These are phyloP conservation scores for Xerus inauris DNA, from an alignment of 2,113 vertebrate genomes.

Conservation along the genomic window DNA sequence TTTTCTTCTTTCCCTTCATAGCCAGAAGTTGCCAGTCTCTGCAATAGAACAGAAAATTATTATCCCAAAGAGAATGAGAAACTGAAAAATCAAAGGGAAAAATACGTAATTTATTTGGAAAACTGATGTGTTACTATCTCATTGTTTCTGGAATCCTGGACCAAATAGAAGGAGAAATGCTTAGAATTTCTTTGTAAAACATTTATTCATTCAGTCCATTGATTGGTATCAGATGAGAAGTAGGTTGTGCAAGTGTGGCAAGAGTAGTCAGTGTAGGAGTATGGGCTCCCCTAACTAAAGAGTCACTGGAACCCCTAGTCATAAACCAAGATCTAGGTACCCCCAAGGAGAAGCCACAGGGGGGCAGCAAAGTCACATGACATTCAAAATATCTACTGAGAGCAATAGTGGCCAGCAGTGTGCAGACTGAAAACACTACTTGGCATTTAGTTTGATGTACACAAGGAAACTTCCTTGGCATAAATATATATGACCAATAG, in stretches of 20 bases:
- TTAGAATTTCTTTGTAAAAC: not conserved
- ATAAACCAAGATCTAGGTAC: constrained; percentile 15
- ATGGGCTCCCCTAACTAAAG: not conserved
- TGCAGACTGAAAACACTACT: not conserved
- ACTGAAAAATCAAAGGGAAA: not conserved
- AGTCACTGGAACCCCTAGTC: not conserved
- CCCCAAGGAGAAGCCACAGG: constrained; percentile 80
- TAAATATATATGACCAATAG: not conserved
- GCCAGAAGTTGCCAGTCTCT: not conserved
- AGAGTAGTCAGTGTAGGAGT: not conserved
- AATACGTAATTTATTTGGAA: not conserved
- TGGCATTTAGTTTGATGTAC: not conserved
- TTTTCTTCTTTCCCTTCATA: no score
- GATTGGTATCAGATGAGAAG: not conserved
- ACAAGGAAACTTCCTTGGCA: not conserved
- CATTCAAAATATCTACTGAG: not conserved
- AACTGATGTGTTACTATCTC: not conserved
- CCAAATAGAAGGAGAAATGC: not conserved
- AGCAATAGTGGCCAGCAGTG: not conserved
- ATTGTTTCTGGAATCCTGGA: not conserved
- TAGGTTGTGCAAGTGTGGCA: rapidly evolving
- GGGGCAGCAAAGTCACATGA: constrained; percentile 82
- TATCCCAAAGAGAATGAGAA: not conserved
- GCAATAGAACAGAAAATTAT: not conserved
- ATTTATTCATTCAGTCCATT: not conserved